Conservation (phyloP, 2,888 invertebrate genomes). For the Abscondita cerata region DNA sequence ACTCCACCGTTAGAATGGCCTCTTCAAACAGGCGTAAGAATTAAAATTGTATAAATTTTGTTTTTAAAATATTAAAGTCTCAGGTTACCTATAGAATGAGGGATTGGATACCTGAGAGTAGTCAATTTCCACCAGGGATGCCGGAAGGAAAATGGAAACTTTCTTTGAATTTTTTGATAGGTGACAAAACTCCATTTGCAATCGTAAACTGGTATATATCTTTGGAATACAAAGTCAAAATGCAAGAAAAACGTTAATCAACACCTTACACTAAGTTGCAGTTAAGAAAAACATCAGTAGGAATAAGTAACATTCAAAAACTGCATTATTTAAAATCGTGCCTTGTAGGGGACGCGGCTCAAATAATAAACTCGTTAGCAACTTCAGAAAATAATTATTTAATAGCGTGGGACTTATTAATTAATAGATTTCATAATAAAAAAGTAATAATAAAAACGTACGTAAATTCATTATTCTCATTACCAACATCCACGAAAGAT, state of each 20-base stretch:
- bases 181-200: not conserved
- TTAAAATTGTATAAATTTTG: not conserved
- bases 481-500: too few relatives aligned
- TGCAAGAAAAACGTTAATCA: not conserved
- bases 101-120: conserved; percentile 19
- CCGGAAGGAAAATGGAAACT: conserved; percentile 17
- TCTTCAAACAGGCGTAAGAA: not conserved
- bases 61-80: not conserved
- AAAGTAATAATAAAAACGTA: too few relatives aligned
- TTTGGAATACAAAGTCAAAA: not conserved
- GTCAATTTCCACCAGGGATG: conserved; percentile 14
- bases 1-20: conserved; percentile 11
- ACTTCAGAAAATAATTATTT: too few relatives aligned
- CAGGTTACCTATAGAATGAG: conserved; percentile 14
- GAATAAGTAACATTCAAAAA: too few relatives aligned
- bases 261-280: too few relatives aligned
- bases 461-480: too few relatives aligned
- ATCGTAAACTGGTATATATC: not conserved
- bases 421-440: too few relatives aligned
- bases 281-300: too few relatives aligned
- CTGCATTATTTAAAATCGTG: too few relatives aligned
- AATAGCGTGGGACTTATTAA: too few relatives aligned
- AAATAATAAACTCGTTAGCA: too few relatives aligned
- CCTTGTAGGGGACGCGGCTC: too few relatives aligned
- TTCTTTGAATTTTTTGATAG: not conserved